Base-by-base conservation (phyloP, 2,888 invertebrate genomes). In the Torymus aiolomorphi region DNA sequence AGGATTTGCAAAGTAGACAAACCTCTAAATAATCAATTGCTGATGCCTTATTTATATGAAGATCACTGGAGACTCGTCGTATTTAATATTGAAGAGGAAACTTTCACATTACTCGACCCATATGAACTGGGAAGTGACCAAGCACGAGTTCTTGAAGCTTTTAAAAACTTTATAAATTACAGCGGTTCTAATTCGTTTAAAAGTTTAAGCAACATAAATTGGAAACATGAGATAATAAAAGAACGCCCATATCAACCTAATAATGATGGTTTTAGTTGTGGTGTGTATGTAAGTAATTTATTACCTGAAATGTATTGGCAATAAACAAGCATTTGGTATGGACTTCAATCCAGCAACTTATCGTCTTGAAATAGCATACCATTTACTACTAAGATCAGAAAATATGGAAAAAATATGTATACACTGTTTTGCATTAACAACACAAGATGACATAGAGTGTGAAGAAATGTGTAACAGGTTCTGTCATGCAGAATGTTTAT, bases 31-130 rank as follows among this genome's bases (percentile, higher is more conserved):
- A n/a, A n/a, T n/a, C n/a, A 52, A 52, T 0, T 72, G 13, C 16
- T 72, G 1, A 51, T 72, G 14, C 62, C 72, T 63, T n/a, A n/a
- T n/a, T n/a, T n/a, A n/a, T n/a, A n/a, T n/a, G n/a, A n/a, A n/a
- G n/a, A n/a, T n/a, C n/a, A 73, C 11, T 73, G 73, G 73, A 2
- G 62, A 18, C 11, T 73, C 16, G n/a, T 73, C 8, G 11, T 54
- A 14, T 16, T 54, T 1, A 18, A 73, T 54, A 11, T 16, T 4
- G 2, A 63, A 54, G 42, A 73, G 14, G 8, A 56, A 56, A 54
- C 16, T 11, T 24, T 72, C 52, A 52, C 51, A 24, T 1, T 62
- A 3, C 12, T 72, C 8, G 72, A 72, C 31, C 62, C 72, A 13
- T 72, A 72, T 16, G 59, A 18, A 42, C n/a, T 5, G n/a, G 14